Base-by-base conservation (phyloP, 1,140 invertebrate species). In the Pristionchus pacificus region DNA sequence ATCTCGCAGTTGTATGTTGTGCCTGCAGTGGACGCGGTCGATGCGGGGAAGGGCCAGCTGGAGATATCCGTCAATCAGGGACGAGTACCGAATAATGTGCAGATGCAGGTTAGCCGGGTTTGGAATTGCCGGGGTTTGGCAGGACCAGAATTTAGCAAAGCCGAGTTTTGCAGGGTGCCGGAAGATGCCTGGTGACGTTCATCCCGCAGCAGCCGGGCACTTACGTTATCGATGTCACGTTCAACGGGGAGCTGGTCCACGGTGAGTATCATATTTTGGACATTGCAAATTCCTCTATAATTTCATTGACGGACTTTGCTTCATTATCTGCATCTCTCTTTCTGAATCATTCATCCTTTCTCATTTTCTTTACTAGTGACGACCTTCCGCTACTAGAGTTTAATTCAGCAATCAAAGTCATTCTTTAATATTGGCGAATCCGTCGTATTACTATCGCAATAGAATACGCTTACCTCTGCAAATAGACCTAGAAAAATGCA, bases 1-100 rank as follows among this genome's bases (percentile, higher is more conserved):
- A 66, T 84, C 31, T 80, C 77, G 19, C 82, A 82, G 78, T 73
- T 82, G 31, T 82, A 82, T 65, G 80, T 82, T 30, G 79, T 82
- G 74, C 80, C 80, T 80, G 78, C 75, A 80, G 93, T 97, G 80
- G 93, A 97, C 86, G 94, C 94, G 13, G 92, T 91, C 81, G 91
- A 93, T 80, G 94, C 93, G 61, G 94, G 94, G 57, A 93, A 97
- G 88, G 94, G 94, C 32, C 93, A 96, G 85, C 88, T 97, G 77
- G 94, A 97, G 88, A 97, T 97, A 82, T 95, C 93, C 70, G 94
- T 97, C 83, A 97, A 97, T 84, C 93, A 97, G 86, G 94, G 94
- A 73, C 93, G 95, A 88, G 92, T 97, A 33, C 94, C 94, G 55
- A 97, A 97, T 87, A 93, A 97, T 85, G 94, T 97, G 25, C 92